A percentile compares a stretch with the other conserved stretches of the same genome.
Conservation (phyloP, 2,113 vertebrate species). For the Trochalopteron elliotii region DNA sequence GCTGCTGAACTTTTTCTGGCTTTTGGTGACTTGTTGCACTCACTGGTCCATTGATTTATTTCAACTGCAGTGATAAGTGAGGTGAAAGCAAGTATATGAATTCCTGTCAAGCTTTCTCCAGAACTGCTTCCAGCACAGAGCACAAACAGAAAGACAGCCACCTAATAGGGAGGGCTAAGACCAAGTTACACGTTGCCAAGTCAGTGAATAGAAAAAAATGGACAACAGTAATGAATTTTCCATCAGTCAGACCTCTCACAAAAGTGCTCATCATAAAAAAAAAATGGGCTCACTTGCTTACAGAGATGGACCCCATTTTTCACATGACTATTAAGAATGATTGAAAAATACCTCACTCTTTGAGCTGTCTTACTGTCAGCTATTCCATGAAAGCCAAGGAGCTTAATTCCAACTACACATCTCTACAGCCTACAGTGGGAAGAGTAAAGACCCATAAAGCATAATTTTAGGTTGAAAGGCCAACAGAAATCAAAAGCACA, state of each 20-base stretch:
- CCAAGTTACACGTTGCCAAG: accelerated
- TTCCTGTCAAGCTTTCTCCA: background rate
- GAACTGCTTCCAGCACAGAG: background rate
- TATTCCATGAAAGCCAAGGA: background rate
- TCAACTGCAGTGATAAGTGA: background rate
- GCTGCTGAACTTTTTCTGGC: background rate
- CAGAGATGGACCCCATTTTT: background rate
- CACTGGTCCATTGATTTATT: background rate
- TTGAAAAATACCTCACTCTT: background rate
- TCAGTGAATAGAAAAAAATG: background rate
- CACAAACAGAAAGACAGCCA: accelerated
- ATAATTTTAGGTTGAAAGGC: background rate
- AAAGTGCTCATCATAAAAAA: background rate
- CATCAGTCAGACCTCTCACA: background rate
- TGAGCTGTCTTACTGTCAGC: background rate
- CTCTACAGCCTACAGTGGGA: background rate
- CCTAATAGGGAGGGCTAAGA: background rate
- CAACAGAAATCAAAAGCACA: background rate
- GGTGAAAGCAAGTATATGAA: background rate
- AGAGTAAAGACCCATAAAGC: background rate
- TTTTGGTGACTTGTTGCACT: background rate
- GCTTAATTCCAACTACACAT: background rate
- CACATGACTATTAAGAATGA: background rate
- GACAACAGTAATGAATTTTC: background rate
- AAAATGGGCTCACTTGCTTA: background rate